These are phyloP conservation scores for Rotaria socialis DNA, from an alignment of 2,888 invertebrate genomes.

Conservation along the genomic window DNA sequence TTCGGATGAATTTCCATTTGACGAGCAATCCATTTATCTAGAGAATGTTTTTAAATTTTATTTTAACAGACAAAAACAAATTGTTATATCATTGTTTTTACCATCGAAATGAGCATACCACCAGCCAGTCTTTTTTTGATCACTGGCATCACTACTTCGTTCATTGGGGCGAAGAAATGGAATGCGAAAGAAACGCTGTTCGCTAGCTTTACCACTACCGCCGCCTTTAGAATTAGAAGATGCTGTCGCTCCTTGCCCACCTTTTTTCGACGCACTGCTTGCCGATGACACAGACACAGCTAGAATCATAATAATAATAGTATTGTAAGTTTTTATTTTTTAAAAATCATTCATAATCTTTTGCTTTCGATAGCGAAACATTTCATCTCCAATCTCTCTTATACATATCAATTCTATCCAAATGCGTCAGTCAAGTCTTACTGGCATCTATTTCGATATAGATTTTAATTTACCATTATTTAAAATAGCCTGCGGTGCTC, in stretches of 20 bases:
- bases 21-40: slow-evolving; percentile 78
- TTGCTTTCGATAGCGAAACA: no score
- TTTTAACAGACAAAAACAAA: neutral
- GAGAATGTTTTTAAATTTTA: neutral
- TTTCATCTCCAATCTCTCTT: no score
- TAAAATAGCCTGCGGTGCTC: slow-evolving; percentile 57
- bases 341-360: no score
- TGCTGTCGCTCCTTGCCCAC: neutral
- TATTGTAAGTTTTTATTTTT: no score
- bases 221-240: neutral
- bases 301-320: neutral
- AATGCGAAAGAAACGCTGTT: slow-evolving; percentile 83
- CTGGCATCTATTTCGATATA: no score
- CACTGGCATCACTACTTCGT: slow-evolving; percentile 41
- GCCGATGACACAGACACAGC: neutral
- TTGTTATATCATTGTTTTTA: fast-evolving
- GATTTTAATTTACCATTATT: neutral
- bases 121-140: slow-evolving; percentile 65
- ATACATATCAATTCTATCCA: no score
- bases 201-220: slow-evolving; percentile 48
- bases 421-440: no score
- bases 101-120: slow-evolving; percentile 99
- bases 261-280: neutral
- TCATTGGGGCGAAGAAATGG: slow-evolving; percentile 68
- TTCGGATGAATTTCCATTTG: slow-evolving; percentile 96